A percentile compares a stretch with the other conserved stretches of the same genome.
Conservation (phyloP, 2,113 vertebrate genomes). For the Peromyscus polionotus region DNA sequence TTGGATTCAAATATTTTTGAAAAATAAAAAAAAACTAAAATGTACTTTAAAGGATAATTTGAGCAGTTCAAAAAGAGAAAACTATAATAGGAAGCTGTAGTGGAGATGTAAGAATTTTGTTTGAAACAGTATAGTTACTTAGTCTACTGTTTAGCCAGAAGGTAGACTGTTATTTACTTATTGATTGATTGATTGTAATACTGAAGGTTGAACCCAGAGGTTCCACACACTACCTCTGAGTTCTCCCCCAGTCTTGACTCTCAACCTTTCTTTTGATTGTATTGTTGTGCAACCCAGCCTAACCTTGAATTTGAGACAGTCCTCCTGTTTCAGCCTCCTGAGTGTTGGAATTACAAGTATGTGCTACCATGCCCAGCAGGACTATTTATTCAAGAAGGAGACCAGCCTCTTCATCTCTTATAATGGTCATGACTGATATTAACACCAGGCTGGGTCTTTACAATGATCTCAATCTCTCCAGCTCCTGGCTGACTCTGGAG, state of each 20-base stretch:
- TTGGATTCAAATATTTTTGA: neutral
- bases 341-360: neutral
- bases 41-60: neutral
- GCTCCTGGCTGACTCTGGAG: neutral
- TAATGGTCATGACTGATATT: neutral
- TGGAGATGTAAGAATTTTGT: neutral
- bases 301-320: neutral
- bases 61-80: neutral
- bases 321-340: neutral
- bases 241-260: too few species aligned
- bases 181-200: neutral
- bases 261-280: neutral
- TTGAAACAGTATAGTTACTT: neutral
- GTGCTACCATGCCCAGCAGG: neutral
- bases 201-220: neutral
- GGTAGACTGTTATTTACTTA: neutral
- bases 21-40: neutral
- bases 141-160: neutral
- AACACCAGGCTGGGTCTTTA: neutral
- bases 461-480: neutral
- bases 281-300: neutral
- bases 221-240: neutral
- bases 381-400: neutral
- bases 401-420: neutral
- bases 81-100: neutral